phyloP scores from a whole-genome alignment of 1,140 invertebrate species.

The Onthophagus taurus region DNA sequence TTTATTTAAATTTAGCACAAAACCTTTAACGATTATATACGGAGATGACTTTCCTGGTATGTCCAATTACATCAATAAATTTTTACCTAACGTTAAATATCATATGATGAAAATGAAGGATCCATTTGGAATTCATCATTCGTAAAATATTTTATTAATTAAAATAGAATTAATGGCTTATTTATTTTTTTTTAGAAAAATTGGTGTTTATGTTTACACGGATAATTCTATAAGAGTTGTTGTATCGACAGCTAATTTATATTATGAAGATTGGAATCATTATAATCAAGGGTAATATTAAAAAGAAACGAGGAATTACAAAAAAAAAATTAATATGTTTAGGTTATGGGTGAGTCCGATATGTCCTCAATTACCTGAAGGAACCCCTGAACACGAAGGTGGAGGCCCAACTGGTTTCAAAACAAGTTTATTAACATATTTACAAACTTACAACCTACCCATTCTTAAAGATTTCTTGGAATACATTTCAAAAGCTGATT shows the following conservation, averaged over 20 bases:
- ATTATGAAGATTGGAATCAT: conserved; percentile 85
- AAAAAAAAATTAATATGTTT: conserved; percentile 18
- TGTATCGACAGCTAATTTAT: conserved; percentile 87
- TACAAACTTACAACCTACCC: conserved; percentile 61
- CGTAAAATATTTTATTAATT: conserved; percentile 44
- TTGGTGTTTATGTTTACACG: conserved; percentile 79
- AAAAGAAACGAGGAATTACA: no score
- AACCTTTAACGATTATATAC: conserved; percentile 69
- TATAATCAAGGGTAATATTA: conserved; percentile 76
- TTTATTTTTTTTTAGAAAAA: conserved; percentile 54
- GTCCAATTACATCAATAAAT: conserved; percentile 39
- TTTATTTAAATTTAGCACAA: conserved; percentile 45
- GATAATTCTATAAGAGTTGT: conserved; percentile 75
- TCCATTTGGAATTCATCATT: conserved; percentile 83
- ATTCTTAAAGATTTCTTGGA: conserved; percentile 64
- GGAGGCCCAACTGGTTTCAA: conserved; percentile 83
- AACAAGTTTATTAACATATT: conserved; percentile 70
- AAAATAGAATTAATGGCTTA: neutral
- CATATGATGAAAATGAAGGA: conserved; percentile 64
- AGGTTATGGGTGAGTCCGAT: conserved; percentile 81
- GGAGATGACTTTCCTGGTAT: conserved; percentile 60
- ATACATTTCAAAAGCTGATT: conserved; percentile 64
- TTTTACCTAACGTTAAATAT: conserved; percentile 50
- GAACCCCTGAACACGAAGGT: conserved; percentile 49
- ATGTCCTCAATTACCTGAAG: conserved; percentile 50